Base-by-base conservation (phyloP, 2,113 vertebrate genomes). In the Condylura cristata region DNA sequence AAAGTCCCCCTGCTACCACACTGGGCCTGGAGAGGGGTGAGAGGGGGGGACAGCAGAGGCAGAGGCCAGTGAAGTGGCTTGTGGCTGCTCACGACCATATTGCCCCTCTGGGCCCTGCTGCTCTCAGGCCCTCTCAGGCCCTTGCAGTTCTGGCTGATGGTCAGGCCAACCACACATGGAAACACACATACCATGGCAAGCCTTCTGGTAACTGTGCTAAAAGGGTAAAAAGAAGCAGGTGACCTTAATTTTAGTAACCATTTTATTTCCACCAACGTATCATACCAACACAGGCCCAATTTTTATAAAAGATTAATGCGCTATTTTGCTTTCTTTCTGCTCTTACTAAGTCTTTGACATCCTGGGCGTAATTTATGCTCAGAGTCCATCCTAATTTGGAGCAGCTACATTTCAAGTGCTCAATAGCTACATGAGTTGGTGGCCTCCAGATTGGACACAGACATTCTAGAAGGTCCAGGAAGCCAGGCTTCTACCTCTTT, bases 51-150 rank as follows among this genome's bases (percentile, higher is more conserved):
- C 6, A 8, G 70, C 17, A 13, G 10, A 26, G 66, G 32, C 34
- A 37, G 72, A 24, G 17, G 22, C 11, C 11, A 11, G 7, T 1
- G 75, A 71, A 2, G 16, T 0, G 13, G 24, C 10, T 17, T 1
- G 32, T 39, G 10, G 41, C 9, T 8, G 6, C n/a, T 46, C 28
- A 4, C 0, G 2, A 6, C 51, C 7, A 1, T 3, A 1, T 28
- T 2, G 6, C 17, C 60, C 51, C 74, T n/a, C 24, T 46, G 28
- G 1, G 8, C 44, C 63, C 1, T 4, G 51, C 70, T 2, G 66
- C 53, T n/a, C 18, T 60, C 39, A 3, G 51, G 41, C 2, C 28
- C 17, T 13, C n/a, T 3, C 0, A 14, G 34, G 7, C 37, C 51
- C 53, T 60, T 22, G 53, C 10, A 53, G 46, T 13, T 13, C 5